These are phyloP conservation scores for Onychomys torridus DNA, from an alignment of 2,797 vertebrate genomes.

Conservation along the genomic window DNA sequence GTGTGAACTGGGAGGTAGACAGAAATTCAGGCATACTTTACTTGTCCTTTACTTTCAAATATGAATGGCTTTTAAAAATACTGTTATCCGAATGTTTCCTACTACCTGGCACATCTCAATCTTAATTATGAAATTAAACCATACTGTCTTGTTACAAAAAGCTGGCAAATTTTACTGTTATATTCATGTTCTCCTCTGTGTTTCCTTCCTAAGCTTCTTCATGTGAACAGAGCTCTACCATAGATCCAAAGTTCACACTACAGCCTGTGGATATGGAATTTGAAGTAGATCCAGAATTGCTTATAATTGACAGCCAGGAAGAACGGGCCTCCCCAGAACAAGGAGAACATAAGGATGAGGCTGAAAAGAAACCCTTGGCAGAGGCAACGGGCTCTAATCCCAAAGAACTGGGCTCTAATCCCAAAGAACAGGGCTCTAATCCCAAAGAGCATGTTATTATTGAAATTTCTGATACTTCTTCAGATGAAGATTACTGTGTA, in stretches of 20 bases:
- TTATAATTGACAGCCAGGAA: not conserved
- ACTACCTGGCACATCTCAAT: not conserved
- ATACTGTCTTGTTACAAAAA: not conserved
- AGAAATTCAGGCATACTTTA: not conserved
- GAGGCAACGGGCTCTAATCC: too few species aligned
- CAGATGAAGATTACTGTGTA: not conserved
- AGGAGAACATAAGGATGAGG: too few species aligned
- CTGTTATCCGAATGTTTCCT: slow-evolving; percentile 52
- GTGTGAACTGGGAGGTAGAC: not conserved
- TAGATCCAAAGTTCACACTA: accelerated
- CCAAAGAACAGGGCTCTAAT: not conserved
- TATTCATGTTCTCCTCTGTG: not conserved
- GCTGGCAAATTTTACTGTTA: not conserved
- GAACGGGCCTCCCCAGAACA: not conserved
- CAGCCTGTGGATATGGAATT: not conserved
- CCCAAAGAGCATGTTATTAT: not conserved
- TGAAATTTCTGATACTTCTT: accelerated
- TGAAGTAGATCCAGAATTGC: accelerated
- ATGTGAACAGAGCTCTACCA: accelerated
- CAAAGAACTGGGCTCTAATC: not conserved
- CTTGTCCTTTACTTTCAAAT: slow-evolving; percentile 45
- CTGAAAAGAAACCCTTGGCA: not conserved
- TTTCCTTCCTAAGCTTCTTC: not conserved
- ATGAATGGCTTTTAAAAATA: slow-evolving; percentile 19
- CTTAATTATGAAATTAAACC: not conserved